Evolutionary conservation across 2,113 vertebrate genomes (phyloP), one percentile per base, ranked within the genome.

Genomic region (Catharus fuscescens): DNA sequence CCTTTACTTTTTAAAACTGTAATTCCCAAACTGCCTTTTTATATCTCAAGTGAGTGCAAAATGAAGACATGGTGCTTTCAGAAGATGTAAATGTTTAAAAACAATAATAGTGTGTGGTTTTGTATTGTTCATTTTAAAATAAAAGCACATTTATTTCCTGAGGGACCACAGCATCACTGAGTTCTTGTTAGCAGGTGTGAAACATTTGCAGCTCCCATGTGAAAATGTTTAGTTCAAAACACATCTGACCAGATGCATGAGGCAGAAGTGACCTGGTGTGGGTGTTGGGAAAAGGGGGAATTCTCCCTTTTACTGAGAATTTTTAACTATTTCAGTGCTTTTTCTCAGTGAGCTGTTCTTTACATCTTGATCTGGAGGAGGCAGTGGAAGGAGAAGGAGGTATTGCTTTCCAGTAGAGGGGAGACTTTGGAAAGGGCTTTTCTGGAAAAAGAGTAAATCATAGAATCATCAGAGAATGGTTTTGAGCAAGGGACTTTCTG

Each of bases 291-390:
- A 67, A 44, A 53, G 40, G 44, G 48, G 59, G 31, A 65, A 56
- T 48, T 45, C 4, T 26, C 44, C 2, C 1, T 15, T 6, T 90
- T 89, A 53, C 11, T 1, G 21, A 11, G 0, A 32, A 21, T n/a
- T 12, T 67, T 48, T 4, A 0, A 40, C 18, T 80, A 16, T 71
- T 81, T n/a, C 1, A 4, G 29, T 47, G 40, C 53, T 64, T 79
- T 40, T 36, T 67, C 12, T 67, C 48, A 12, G 26, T 25, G 82
- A 76, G 42, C 38, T 86, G 56, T 26, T 50, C 42, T 69, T 52
- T 48, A 57, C 18, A 57, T 67, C 2, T 2, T 1, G n/a, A n/a
- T n/a, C n/a, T n/a, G n/a, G n/a, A n/a, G n/a, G 32, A 81, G 42
- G 31, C 40, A 19, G 1, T 28, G 34, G 38, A 61, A 90, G 21